These are phyloP conservation scores for Gymnodraco acuticeps DNA, from an alignment of 2,797 vertebrate genomes.

Conservation along the genomic window DNA sequence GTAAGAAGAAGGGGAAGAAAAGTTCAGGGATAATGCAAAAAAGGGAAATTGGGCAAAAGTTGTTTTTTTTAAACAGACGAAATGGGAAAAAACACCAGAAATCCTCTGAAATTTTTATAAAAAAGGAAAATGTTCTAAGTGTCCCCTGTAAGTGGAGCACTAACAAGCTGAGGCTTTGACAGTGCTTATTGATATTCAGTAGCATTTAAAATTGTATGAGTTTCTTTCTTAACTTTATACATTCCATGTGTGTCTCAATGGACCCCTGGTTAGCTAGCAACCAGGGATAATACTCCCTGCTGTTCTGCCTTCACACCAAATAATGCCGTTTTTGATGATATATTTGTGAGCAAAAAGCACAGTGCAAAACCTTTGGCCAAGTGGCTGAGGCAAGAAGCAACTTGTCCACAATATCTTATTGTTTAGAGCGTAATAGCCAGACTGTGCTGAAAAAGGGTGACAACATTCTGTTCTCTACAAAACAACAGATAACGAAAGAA, in stretches of 20 bases:
- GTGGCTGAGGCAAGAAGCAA: conserved; percentile 5
- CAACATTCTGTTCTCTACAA: conserved; percentile 8
- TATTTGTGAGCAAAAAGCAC: conserved; percentile 19
- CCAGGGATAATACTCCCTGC: not conserved
- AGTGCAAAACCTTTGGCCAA: conserved; percentile 23
- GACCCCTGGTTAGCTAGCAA: not conserved
- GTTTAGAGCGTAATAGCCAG: conserved; percentile 22
- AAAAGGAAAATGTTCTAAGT: not conserved
- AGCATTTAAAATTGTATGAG: conserved; percentile 26
- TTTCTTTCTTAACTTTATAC: conserved; percentile 20
- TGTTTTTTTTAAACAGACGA: not conserved
- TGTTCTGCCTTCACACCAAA: conserved; percentile 25
- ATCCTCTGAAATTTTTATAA: conserved; percentile 16
- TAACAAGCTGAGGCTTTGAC: conserved; percentile 23
- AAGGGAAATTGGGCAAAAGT: conserved; percentile 3
- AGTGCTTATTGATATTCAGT: conserved; percentile 34
- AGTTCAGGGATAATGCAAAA: conserved; percentile 3
- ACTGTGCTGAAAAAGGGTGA: conserved; percentile 16
- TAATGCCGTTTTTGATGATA: conserved; percentile 20
- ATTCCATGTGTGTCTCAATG: not conserved
- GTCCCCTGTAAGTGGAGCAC: conserved; percentile 15
- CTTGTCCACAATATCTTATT: conserved; percentile 42
- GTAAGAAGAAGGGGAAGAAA: conserved; percentile 7
- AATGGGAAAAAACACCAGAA: not conserved
- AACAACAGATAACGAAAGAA: conserved; percentile 20